phyloP scores from a whole-genome alignment of 2,797 vertebrate genomes.

The Dipus sagitta region DNA sequence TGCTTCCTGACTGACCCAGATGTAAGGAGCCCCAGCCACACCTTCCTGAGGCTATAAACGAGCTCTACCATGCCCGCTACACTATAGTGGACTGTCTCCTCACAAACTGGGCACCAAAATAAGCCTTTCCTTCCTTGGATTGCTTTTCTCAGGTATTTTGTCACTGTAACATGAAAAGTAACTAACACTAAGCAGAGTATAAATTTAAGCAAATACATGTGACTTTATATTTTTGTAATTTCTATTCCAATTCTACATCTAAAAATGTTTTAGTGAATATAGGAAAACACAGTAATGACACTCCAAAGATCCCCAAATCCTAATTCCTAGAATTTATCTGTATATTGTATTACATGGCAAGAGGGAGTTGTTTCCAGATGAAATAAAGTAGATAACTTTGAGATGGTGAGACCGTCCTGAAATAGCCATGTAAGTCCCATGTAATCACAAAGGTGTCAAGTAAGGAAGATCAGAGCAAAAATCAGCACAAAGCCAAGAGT shows the following conservation, averaged over 20 bases:
- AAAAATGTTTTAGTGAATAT: background rate
- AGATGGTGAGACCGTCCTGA: background rate
- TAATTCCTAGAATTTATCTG: background rate
- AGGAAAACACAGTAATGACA: background rate
- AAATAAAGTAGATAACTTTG: conserved; percentile 1
- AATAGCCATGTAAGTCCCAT: background rate
- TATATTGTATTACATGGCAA: background rate
- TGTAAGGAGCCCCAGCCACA: background rate
- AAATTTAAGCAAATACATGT: background rate
- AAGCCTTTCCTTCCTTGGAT: background rate
- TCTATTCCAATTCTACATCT: conserved; percentile 4
- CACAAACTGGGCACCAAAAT: background rate
- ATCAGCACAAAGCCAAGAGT: background rate
- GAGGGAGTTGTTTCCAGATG: background rate
- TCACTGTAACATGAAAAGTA: background rate
- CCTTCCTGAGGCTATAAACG: background rate
- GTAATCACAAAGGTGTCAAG: background rate
- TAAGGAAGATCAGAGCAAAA: background rate
- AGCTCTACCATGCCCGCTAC: background rate
- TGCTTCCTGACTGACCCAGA: background rate
- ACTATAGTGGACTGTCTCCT: too few species aligned
- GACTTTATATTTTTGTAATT: background rate
- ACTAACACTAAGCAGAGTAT: background rate
- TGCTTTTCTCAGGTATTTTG: background rate
- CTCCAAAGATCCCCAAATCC: background rate